phyloP scores from a whole-genome alignment of 2,113 vertebrate genomes.

The Xyliphius kryptos region DNA sequence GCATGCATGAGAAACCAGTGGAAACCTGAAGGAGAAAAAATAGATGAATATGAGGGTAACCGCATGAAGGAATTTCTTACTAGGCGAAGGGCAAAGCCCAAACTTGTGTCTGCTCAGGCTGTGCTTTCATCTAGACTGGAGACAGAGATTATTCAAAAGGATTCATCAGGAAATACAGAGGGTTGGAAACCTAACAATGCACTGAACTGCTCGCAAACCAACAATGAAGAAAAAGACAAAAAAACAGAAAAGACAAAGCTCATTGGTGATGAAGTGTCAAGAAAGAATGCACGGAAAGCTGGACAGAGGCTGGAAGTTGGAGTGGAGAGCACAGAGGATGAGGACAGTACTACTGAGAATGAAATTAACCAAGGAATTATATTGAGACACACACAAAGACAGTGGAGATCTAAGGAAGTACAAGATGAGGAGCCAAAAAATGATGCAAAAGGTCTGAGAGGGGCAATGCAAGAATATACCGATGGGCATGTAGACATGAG shows the following conservation, averaged over 20 bases:
- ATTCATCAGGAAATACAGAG: neutral
- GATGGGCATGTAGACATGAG: neutral
- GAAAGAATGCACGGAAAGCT: slow-evolving; percentile 27
- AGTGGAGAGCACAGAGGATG: slow-evolving; percentile 13
- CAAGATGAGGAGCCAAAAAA: slow-evolving; percentile 21
- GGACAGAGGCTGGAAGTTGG: slow-evolving; percentile 17
- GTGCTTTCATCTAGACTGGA: slow-evolving; percentile 31
- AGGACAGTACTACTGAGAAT: neutral
- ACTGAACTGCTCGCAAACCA: too few relatives aligned
- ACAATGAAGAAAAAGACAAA: slow-evolving; percentile 21
- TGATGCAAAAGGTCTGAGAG: neutral
- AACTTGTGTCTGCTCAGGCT: slow-evolving; percentile 29
- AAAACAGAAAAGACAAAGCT: neutral
- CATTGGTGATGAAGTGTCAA: slow-evolving; percentile 3
- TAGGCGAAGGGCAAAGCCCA: slow-evolving; percentile 28
- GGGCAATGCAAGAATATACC: neutral
- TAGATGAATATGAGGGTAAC: neutral
- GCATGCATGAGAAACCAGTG: slow-evolving; percentile 5
- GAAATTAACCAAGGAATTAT: neutral
- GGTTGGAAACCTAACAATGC: neutral
- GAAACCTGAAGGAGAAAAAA: slow-evolving; percentile 4
- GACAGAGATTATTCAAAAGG: slow-evolving; percentile 8
- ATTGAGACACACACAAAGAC: slow-evolving; percentile 10
- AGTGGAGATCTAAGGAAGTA: slow-evolving; percentile 22
- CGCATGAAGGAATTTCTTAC: neutral